These are phyloP conservation scores for Celastrina argiolus DNA, from an alignment of 2,888 invertebrate species.

Conservation along the genomic window DNA sequence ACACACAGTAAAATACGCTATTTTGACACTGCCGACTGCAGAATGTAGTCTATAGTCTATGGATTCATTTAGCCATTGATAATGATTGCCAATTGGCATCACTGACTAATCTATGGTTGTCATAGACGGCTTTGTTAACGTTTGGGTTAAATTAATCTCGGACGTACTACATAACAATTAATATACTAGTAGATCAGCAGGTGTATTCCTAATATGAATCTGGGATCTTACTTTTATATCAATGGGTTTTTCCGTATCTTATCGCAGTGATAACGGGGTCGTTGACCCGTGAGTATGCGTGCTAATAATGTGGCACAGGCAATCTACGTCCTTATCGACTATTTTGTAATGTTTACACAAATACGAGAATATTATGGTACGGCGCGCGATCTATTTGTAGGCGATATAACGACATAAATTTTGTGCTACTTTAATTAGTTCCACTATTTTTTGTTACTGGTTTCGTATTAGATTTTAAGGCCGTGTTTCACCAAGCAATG, in stretches of 20 bases:
- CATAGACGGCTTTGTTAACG: no score
- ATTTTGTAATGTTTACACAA: conserved; percentile 19
- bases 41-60: no score
- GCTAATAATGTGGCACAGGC: conserved; percentile 33
- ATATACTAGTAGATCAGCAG: not conserved
- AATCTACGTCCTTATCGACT: conserved; percentile 47
- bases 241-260: conserved; percentile 69
- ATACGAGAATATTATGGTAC: conserved; percentile 4
- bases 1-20: no score
- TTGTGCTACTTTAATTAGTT: not conserved
- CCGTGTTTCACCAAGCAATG: no score
- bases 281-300: conserved; percentile 61
- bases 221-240: conserved; percentile 50
- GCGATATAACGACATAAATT: not conserved
- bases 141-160: no score
- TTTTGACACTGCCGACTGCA: no score
- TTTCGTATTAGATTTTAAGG: no score
- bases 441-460: not conserved
- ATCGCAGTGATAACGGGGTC: conserved; percentile 67
- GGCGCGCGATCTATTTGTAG: not conserved
- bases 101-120: no score
- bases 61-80: no score
- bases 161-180: no score
- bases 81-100: no score
- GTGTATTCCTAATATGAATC: not conserved